Percentiles rank a stretch among this genome's conserved stretches.
Conservation (phyloP, 2,113 vertebrate genomes). For the Phaetusa simplex region DNA sequence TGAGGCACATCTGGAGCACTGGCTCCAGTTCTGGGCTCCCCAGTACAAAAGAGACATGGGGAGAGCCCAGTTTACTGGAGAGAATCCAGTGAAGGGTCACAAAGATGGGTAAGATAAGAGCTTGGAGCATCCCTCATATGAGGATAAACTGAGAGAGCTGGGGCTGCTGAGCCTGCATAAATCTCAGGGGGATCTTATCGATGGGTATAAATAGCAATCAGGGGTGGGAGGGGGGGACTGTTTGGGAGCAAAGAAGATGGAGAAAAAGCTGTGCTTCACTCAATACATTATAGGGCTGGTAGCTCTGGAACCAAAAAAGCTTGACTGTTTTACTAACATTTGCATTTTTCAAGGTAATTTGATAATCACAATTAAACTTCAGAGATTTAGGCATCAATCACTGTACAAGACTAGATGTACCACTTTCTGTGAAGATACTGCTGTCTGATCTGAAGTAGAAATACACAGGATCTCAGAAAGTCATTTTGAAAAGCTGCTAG, state of each 20-base stretch:
- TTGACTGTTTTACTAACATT: neutral
- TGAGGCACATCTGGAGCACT: neutral
- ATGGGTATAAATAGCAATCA: accelerated
- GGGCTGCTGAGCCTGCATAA: neutral
- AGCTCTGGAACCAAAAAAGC: neutral
- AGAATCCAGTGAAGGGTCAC: neutral
- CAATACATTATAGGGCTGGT: neutral
- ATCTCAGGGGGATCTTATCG: neutral
- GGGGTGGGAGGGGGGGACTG: accelerated
- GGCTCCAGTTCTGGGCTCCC: neutral
- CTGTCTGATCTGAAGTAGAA: neutral
- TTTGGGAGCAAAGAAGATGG: neutral
- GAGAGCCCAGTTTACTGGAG: neutral
- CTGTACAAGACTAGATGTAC: neutral
- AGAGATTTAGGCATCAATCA: neutral
- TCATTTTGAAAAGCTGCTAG: neutral
- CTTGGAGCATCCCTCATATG: neutral
- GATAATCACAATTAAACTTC: neutral
- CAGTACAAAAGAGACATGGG: accelerated
- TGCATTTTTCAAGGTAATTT: neutral
- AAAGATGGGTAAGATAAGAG: neutral
- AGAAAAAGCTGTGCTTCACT: neutral
- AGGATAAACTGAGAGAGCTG: neutral
- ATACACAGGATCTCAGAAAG: neutral
- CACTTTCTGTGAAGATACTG: neutral